Base-by-base conservation (phyloP, 2,113 vertebrate species). In the Syngnathus scovelli region DNA sequence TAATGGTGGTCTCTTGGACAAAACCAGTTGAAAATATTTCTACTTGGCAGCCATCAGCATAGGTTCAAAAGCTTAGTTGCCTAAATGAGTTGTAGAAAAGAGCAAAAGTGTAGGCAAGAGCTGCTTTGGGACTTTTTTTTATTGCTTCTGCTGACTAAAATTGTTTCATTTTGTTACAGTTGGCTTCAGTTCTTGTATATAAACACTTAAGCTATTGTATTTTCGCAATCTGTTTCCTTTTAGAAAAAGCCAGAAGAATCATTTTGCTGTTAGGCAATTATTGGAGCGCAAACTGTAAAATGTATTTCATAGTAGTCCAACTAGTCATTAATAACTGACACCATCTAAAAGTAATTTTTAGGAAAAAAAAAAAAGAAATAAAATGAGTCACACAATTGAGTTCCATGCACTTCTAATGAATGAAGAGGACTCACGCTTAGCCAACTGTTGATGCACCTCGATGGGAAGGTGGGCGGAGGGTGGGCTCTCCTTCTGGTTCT, bases 401-500 rank as follows among this genome's bases (percentile, higher is more conserved):
- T 55, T 55, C 1, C 54, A 56, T 33, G 54, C 54, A 33, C 54
- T 56, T 56, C 13, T 15, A 51, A n/a, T 1, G 23, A 11, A 18
- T 37, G 18, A 51, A 19, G 10, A 66, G 33, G 13, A 88, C 92
- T 90, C 79, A 92, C 92, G 88, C 70, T 79, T 83, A 2, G 74
- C 52, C 27, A 80, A 86, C 19, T 87, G 75, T 1, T 83, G 83
- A 12, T 74, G 72, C 0, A 39, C 37, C 74, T 33, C 82, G 72
- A 92, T 90, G 0, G 89, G 88, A 36, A 92, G 89, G 65, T 92
- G 92, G 49, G 90, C 92, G 0, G 85, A 82, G 0, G 91, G 87
- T 7, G 85, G 67, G 8, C 7, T 77, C 23, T 90, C 86, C 77
- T 79, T 91, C 5, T 48, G 61, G 49, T 43, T 64, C 75, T 87